Percentiles rank a stretch among this genome's conserved stretches.
Conservation (phyloP, 2,797 vertebrate species). For the Micrastur ruficollis region DNA sequence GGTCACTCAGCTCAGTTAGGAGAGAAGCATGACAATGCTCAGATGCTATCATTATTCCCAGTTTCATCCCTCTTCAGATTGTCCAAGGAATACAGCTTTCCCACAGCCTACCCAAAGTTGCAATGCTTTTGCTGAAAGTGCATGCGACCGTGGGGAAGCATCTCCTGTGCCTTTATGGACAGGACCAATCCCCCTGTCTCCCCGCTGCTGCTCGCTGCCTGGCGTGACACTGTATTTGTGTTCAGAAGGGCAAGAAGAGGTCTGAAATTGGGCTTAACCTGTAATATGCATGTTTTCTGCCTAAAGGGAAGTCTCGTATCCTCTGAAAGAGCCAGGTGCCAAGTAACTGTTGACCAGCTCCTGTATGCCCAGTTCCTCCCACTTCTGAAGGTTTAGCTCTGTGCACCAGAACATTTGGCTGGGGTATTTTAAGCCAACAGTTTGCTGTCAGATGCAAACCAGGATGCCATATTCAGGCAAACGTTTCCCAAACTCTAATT, state of each 20-base stretch:
- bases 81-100: neutral
- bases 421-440: neutral
- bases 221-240: neutral
- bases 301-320: neutral
- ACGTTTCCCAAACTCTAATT: neutral
- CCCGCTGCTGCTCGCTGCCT: fast-evolving
- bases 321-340: neutral
- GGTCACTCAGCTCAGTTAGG: neutral
- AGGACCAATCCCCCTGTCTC: neutral
- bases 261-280: neutral
- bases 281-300: neutral
- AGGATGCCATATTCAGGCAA: neutral
- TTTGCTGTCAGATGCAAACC: neutral
- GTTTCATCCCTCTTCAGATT: neutral
- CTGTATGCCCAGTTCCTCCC: neutral
- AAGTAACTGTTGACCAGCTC: neutral
- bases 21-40: neutral
- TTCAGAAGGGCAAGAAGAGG: neutral
- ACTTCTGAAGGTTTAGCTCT: neutral
- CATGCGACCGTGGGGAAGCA: neutral
- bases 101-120: no score
- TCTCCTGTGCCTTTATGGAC: neutral
- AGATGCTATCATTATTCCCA: neutral
- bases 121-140: neutral
- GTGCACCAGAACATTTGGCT: neutral